These are phyloP conservation scores for Podargus strigoides DNA, from an alignment of 2,797 vertebrate genomes.

Conservation along the genomic window DNA sequence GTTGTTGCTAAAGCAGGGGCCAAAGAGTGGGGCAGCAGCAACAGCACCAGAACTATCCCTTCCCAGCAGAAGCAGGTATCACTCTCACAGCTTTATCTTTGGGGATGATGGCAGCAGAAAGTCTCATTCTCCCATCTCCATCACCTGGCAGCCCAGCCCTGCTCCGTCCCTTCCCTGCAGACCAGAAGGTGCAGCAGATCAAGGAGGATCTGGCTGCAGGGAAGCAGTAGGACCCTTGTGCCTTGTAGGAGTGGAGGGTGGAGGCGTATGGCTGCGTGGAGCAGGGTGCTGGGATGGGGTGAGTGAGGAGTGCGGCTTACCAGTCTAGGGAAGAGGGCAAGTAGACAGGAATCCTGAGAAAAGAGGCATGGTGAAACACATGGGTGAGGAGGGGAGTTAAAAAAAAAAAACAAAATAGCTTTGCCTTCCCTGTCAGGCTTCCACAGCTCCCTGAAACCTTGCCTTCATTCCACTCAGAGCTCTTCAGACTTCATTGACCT, in stretches of 20 bases:
- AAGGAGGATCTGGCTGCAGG: not conserved
- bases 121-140: not conserved
- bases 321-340: not conserved
- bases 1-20: not conserved
- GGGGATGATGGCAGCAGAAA: not conserved
- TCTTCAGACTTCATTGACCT: not conserved
- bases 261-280: not conserved
- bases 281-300: no score
- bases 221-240: not conserved
- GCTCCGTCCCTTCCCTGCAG: not conserved
- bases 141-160: not conserved
- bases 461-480: not conserved
- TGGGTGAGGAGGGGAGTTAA: not conserved
- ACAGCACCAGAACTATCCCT: not conserved
- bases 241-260: not conserved
- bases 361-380: not conserved
- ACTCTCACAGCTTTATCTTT: not conserved
- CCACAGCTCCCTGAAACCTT: not conserved
- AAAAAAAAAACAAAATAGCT: not conserved
- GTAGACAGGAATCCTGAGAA: not conserved
- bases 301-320: not conserved
- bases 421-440: not conserved
- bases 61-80: not conserved
- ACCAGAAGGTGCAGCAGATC: not conserved
- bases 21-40: not conserved